Conservation (phyloP, 2,888 invertebrate species). For the Phragmatobia fuliginosa region DNA sequence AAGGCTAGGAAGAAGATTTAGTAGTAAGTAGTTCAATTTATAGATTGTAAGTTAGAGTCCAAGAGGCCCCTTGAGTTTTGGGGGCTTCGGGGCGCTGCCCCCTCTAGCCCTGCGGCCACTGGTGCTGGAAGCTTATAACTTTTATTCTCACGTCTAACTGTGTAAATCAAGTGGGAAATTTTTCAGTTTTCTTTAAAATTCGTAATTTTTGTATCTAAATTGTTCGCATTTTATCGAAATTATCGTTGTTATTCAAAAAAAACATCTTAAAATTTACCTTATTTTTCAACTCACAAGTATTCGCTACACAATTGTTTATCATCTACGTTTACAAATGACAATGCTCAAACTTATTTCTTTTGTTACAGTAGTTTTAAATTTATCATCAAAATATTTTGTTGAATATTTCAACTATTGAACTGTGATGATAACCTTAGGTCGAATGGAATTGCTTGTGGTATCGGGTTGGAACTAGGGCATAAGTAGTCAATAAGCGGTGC, state of each 20-base stretch:
- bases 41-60: no score
- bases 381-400: slow-evolving; percentile 17
- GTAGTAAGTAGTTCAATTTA: no score
- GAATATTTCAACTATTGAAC: slow-evolving; percentile 11
- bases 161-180: no score
- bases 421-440: slow-evolving; percentile 1
- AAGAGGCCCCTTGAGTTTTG: no score
- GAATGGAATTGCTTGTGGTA: background rate
- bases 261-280: background rate
- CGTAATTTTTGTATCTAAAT: background rate
- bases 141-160: no score
- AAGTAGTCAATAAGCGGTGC: background rate
- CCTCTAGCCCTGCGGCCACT: no score
- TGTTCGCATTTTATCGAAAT: background rate
- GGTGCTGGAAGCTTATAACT: no score
- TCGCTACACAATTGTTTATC: slow-evolving; percentile 1
- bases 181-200: background rate
- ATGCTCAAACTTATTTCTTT: background rate
- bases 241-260: background rate
- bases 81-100: no score
- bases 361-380: background rate
- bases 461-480: slow-evolving; percentile 10
- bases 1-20: no score
- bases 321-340: slow-evolving; percentile 1
- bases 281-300: background rate